Base-by-base conservation (phyloP, 2,797 vertebrate species). In the Aplochiton taeniatus region DNA sequence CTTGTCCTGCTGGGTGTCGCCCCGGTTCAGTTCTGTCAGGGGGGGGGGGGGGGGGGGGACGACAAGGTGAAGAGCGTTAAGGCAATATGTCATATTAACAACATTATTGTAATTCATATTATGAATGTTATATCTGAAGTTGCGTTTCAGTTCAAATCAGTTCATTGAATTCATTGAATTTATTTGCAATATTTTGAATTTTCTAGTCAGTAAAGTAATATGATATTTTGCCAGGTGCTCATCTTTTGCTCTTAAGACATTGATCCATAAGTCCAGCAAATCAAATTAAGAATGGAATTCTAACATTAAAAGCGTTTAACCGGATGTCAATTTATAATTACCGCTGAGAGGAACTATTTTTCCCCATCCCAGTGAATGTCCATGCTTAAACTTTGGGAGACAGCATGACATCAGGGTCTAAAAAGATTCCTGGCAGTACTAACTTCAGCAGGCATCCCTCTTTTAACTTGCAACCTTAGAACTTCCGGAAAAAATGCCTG, bases 1-100 rank as follows among this genome's bases (percentile, higher is more conserved):
- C 78, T 98, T 98, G 87, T 99, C 98, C 74, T 95, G 95, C 53
- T 76, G 77, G 48, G 94, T 97, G 51, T 99, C 97, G 17, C 95
- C 94, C 59, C 95, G 92, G 69, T 98, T 95, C 31, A 99, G 90
- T 87, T 98, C 98, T 99, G 92, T 59, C 79, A 61, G 72, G 73
- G 73, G 85, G 90, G 78, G 78, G 61, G 87, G 78, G 81, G 75
- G 68, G 70, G 66, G 31, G 49, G 57, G 73, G 52, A 58, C 60
- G 11, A 17, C 19, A 14, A 50, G 18, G 31, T 31, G 3, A 6
- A 31, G 31, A 31, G 31, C 31, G 3, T 31, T 31, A 31, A 6
- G 31, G 3, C 2, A 31, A 31, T 31, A 31, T 31, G 31, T 31
- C 31, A 31, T 6, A 6, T 31, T 31, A 31, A 6, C 31, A 31